phyloP scores from a whole-genome alignment of 1,140 invertebrate genomes.

The Eurosta solidaginis region DNA sequence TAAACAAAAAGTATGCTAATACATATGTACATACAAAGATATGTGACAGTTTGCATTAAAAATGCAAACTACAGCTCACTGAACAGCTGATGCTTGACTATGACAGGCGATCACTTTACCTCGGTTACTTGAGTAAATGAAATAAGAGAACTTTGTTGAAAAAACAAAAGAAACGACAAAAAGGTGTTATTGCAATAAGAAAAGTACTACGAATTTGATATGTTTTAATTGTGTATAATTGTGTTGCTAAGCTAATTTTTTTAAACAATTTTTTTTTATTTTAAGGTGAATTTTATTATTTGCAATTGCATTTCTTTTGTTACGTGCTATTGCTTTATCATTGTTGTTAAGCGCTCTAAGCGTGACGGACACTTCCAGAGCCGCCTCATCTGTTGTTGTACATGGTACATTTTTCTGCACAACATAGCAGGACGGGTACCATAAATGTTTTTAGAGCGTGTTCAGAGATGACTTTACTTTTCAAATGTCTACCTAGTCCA shows the following conservation, averaged over 20 bases:
- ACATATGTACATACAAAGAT: neutral
- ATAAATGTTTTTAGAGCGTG: too few relatives aligned
- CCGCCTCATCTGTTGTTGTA: too few relatives aligned
- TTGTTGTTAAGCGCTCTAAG: neutral
- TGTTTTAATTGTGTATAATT: neutral
- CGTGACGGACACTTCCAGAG: neutral
- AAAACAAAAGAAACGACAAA: neutral
- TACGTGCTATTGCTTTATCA: neutral
- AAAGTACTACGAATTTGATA: neutral
- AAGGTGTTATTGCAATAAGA: neutral
- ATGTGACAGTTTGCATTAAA: neutral
- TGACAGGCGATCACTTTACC: neutral
- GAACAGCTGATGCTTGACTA: slow-evolving; percentile 18
- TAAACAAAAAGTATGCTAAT: neutral
- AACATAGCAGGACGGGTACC: too few relatives aligned
- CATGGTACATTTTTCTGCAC: too few relatives aligned
- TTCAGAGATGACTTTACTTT: too few relatives aligned
- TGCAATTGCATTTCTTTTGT: neutral
- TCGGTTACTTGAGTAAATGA: neutral
- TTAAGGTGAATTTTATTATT: neutral
- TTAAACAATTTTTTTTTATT: neutral
- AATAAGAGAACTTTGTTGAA: neutral
- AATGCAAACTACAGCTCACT: neutral
- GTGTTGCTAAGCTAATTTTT: neutral
- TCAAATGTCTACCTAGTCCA: too few relatives aligned